These are phyloP conservation scores for Xanthorhoe spadicearia DNA, from an alignment of 2,888 invertebrate genomes.

Conservation along the genomic window DNA sequence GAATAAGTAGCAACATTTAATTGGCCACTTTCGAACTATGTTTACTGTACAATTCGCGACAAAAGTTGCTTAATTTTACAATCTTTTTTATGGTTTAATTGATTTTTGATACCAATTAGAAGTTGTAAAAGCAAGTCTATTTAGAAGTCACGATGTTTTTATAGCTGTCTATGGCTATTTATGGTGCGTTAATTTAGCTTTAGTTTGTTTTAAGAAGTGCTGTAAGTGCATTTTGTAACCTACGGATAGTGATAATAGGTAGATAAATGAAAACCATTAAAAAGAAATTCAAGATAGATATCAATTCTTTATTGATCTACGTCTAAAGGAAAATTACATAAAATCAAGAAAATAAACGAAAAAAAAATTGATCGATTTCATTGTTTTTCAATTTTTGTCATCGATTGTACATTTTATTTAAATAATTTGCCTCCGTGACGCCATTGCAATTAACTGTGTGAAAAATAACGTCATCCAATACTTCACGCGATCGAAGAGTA, in stretches of 20 bases:
- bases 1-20: constrained; percentile 40
- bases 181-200: not conserved
- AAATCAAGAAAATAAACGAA: too few species aligned
- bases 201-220: not conserved
- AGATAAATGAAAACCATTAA: too few species aligned
- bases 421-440: constrained; percentile 44
- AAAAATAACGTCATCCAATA: constrained; percentile 43
- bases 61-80: constrained; percentile 32
- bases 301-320: too few species aligned
- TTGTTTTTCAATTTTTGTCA: constrained; percentile 5
- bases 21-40: constrained; percentile 45
- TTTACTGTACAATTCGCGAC: constrained; percentile 36
- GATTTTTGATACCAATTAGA: constrained; percentile 27
- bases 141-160: constrained; percentile 17
- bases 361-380: not conserved
- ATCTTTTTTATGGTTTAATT: constrained; percentile 27
- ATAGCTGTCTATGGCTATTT: constrained; percentile 18
- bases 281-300: too few species aligned
- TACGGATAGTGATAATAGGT: not conserved
- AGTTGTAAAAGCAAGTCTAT: constrained; percentile 22
- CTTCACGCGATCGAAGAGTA: constrained; percentile 43
- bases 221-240: not conserved
- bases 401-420: constrained; percentile 36
- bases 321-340: too few species aligned
- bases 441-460: constrained; percentile 44